Evolutionary conservation across 2,888 invertebrate species (phyloP), one percentile per base, ranked within the genome.

Genomic region (Scelioninae gen. 1): DNA sequence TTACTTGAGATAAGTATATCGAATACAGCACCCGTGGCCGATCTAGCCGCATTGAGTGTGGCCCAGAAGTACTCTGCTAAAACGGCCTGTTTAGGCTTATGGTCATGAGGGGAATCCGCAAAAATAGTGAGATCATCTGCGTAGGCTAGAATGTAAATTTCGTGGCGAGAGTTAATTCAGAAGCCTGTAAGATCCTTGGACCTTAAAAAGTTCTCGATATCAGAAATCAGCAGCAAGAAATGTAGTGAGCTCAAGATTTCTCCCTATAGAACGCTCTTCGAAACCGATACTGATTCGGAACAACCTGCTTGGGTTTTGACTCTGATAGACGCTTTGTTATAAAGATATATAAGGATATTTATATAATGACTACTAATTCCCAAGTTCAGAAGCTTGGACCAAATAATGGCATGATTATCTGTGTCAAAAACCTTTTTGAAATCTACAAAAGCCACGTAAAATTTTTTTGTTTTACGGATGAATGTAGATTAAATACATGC

Each of bases 271-370:
- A 38, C 38, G 8, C 38, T 6, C 5, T 5, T 8, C 9, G 38
- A 38, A 10, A 38, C 38, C 38, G 38, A 5, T 9, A 38, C 38
- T 38, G 38, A 10, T 8, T 38, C 38, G 10, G 38, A 9, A 38
- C 9, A 9, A 1, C 38, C 38, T 8, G 10, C 8, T 38, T 8
- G 10, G 10, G 38, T 38, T 10, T 38, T 8, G 1, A 38, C 10
- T 38, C 10, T 38, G 10, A 38, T 38, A 5, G 4, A 11, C 32
- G 55, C 55, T 55, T 55, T 55, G 10, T 55, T 32, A n/a, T 55
- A 55, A 11, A 55, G 11, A 32, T 55, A 11, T 31, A 13, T 13
- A 10, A 55, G 32, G 9, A 55, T 13, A 55, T n/a, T 7, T 31
- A 55, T 32, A 31, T 31, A 10, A 6, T 10, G 1, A 10, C 9